phyloP scores from a whole-genome alignment of 2,113 vertebrate genomes.

The Dipodomys stephensi region DNA sequence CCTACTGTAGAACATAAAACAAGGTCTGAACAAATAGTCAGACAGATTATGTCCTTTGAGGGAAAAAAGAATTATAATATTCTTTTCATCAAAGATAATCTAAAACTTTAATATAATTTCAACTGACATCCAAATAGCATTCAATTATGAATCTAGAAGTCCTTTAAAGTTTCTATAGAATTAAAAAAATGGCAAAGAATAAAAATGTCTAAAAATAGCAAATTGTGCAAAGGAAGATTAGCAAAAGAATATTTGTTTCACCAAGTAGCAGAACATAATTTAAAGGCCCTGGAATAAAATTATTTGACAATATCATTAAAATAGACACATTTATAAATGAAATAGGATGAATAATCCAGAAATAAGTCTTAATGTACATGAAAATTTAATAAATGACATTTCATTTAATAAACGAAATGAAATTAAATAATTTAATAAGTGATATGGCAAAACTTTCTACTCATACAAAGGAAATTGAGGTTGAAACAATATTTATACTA shows the following conservation, averaged over 20 bases:
- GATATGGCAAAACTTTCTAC: background rate
- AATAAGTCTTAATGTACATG: background rate
- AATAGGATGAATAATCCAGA: background rate
- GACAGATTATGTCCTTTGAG: background rate
- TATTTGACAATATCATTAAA: background rate
- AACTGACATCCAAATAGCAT: slow-evolving; percentile 18
- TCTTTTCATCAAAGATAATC: background rate
- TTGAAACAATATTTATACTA: background rate
- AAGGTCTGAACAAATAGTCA: background rate
- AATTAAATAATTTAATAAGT: slow-evolving; percentile 34
- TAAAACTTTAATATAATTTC: slow-evolving; percentile 30
- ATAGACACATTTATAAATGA: background rate
- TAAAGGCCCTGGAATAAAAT: slow-evolving; percentile 42
- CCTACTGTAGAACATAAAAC: slow-evolving; percentile 23
- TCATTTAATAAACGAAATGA: slow-evolving; percentile 21
- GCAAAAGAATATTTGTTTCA: background rate
- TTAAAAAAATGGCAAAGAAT: background rate
- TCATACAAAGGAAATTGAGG: slow-evolving; percentile 20
- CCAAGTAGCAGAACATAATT: slow-evolving; percentile 16
- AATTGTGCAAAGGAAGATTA: slow-evolving; percentile 8
- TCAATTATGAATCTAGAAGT: slow-evolving; percentile 41
- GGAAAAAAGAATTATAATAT: slow-evolving; percentile 20
- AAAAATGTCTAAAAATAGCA: background rate
- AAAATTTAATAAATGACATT: slow-evolving; percentile 33
- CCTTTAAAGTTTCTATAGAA: slow-evolving; percentile 6